These are phyloP conservation scores for Caenorhabditis briggsae DNA, from an alignment of 1,140 invertebrate species.

Conservation along the genomic window DNA sequence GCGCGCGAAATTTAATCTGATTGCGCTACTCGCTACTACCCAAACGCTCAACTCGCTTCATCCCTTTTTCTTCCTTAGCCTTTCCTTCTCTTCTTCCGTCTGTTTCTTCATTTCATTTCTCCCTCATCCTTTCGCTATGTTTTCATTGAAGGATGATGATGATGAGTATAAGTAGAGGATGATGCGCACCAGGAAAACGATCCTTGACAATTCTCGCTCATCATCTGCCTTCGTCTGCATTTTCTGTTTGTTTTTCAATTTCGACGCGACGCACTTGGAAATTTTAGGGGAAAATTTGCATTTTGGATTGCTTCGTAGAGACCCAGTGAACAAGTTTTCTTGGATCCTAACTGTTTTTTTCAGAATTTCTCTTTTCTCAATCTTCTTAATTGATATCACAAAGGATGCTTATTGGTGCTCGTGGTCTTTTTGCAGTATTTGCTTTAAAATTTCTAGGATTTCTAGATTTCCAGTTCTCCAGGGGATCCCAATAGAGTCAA, in stretches of 20 bases:
- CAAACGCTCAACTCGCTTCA: slow-evolving; percentile 28
- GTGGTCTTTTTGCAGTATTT: no score
- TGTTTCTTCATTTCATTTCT: not conserved
- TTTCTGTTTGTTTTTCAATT: slow-evolving; percentile 49
- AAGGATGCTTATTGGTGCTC: no score
- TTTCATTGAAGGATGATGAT: slow-evolving; percentile 51
- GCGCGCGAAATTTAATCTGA: slow-evolving; percentile 54
- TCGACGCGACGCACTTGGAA: not conserved
- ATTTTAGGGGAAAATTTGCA: not conserved
- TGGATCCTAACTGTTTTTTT: no score
- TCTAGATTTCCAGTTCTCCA: no score
- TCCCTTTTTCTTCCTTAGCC: slow-evolving; percentile 3
- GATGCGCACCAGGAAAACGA: slow-evolving; percentile 40
- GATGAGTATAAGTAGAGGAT: not conserved
- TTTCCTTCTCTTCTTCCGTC: not conserved
- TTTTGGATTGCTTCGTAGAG: not conserved
- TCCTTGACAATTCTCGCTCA: slow-evolving; percentile 49
- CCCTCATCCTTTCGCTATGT: not conserved
- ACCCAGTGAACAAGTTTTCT: not conserved
- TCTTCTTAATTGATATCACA: no score
- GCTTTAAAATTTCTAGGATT: no score
- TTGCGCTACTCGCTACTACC: slow-evolving; percentile 52
- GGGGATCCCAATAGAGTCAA: no score
- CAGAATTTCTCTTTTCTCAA: no score
- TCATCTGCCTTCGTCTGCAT: not conserved